Base-by-base conservation (phyloP, 2,888 invertebrate species). In the Lymantria dispar region DNA sequence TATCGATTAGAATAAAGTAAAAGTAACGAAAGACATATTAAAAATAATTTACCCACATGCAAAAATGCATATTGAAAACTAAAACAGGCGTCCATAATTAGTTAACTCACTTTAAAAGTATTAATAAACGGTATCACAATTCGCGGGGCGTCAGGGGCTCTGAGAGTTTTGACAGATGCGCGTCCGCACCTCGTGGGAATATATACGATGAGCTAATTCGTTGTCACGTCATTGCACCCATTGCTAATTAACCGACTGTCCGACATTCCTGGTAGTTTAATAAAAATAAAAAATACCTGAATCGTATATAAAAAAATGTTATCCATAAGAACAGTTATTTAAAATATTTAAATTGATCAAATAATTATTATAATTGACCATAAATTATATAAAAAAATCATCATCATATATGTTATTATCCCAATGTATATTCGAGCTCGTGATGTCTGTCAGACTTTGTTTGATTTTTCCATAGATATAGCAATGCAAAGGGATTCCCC, bases 161-260 rank as follows among this genome's bases (percentile, higher is more conserved):
- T 75, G 80, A 66, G 76, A 78, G 71, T 62, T 62, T 56, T 59
- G 63, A 74, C 89, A 88, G 87, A 87, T 89, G 88, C 80, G 74
- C 64, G 12, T 49, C 56, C 66, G 67, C 72, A 70, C 70, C 68
- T 66, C 87, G 88, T 88, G 87, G 87, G 89, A 88, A 87, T 72
- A 64, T 40, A 54, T 57, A 58, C 53, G 52, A 58, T 64, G 64
- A 56, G 63, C 48, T 64, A 74, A 80, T 78, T 78, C 78, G 74
- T 60, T 67, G 61, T 61, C 83, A 79, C 76, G 80, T 74, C 79
- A 85, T 83, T 78, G 74, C 77, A 50, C 53, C 49, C 51, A 44
- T 39, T 43, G 56, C 47, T 58, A 62, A 66, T 63, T 60, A 58
- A 50, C 49, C 15, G 30, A 37, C 43, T 31, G 47, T 12, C 12